A percentile compares a stretch with the other conserved stretches of the same genome.
These are phyloP conservation scores for Cygnus atratus DNA, from an alignment of 2,113 vertebrate genomes.

Conservation along the genomic window DNA sequence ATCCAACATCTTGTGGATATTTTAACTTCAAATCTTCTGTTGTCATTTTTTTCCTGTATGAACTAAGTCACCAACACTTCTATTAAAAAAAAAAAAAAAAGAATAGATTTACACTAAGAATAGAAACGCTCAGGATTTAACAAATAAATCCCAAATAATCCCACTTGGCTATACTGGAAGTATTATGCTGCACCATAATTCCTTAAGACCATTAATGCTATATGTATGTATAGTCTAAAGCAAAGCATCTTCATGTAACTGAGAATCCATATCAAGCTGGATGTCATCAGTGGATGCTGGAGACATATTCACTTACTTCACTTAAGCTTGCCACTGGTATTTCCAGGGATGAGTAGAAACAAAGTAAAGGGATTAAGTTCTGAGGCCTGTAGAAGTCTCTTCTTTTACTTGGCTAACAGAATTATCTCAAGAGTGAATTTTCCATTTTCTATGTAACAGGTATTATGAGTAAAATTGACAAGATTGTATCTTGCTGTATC, in stretches of 20 bases:
- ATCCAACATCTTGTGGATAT: background rate
- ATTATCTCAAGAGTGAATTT: background rate
- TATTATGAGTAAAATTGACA: background rate
- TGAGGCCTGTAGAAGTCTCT: background rate
- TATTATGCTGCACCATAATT: background rate
- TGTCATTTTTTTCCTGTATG: background rate
- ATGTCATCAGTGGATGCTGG: rapidly evolving
- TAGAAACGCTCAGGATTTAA: background rate
- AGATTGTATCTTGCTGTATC: background rate
- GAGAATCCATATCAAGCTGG: background rate
- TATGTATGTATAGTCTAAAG: background rate
- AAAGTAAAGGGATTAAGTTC: background rate
- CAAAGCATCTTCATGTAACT: background rate
- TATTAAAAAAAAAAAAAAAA: background rate
- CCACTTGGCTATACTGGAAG: background rate
- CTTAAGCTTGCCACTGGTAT: background rate
- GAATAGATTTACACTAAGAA: background rate
- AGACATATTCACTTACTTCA: rapidly evolving
- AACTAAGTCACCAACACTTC: background rate
- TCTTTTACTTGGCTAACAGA: background rate
- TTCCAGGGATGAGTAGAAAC: background rate
- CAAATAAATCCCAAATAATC: background rate
- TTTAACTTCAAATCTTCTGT: background rate
- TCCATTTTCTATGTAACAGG: background rate
- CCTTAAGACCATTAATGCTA: background rate